Conservation (phyloP, 2,888 invertebrate species). For the Xestia rhomboidea region DNA sequence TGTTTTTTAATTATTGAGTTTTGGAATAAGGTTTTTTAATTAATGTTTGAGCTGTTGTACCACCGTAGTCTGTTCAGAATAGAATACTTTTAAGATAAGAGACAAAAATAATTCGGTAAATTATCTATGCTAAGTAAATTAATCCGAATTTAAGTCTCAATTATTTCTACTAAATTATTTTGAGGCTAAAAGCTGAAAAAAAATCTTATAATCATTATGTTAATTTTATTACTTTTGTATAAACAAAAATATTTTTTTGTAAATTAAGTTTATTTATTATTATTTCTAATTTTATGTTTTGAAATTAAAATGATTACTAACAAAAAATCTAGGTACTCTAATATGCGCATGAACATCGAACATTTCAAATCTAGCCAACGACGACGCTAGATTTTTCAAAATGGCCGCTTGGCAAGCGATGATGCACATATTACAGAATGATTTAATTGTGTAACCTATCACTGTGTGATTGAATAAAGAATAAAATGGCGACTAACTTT, state of each 20-base stretch:
- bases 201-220: background rate
- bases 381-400: conserved; percentile 38
- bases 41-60: conserved; percentile 44
- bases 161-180: background rate
- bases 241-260: conserved; percentile 4
- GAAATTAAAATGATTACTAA: conserved; percentile 40
- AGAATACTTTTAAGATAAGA: background rate
- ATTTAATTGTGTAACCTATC: conserved; percentile 39
- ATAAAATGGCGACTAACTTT: conserved; percentile 27
- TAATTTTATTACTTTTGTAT: conserved; percentile 8
- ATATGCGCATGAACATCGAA: conserved; percentile 64
- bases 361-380: conserved; percentile 43
- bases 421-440: conserved; percentile 65
- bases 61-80: conserved; percentile 56
- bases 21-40: background rate
- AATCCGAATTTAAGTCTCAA: conserved; percentile 6
- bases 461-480: conserved; percentile 55
- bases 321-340: conserved; percentile 53
- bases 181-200: background rate
- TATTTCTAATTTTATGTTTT: conserved; percentile 18
- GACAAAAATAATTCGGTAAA: background rate
- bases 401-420: conserved; percentile 49
- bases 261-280: conserved; percentile 23
- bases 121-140: conserved; percentile 1
- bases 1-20: conserved; percentile 13